phyloP scores from a whole-genome alignment of 2,888 invertebrate species.

The Drosophila ezoana region DNA sequence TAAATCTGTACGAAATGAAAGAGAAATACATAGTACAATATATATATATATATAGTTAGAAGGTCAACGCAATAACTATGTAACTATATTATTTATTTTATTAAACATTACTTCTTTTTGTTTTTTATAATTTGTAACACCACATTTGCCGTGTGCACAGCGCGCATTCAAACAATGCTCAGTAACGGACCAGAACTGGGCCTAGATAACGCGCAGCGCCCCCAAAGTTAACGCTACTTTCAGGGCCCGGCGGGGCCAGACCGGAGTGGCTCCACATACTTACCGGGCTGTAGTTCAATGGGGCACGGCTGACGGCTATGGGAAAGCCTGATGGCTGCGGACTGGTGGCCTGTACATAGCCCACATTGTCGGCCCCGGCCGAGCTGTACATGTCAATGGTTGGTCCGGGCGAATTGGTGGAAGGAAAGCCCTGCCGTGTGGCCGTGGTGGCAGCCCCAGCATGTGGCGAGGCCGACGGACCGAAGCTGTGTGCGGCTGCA shows the following conservation, averaged over 20 bases:
- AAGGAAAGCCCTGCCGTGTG: constrained; percentile 92
- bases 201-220: constrained; percentile 38
- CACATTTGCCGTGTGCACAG: constrained; percentile 6
- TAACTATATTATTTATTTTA: constrained; percentile 34
- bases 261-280: constrained; percentile 84
- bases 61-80: constrained; percentile 70
- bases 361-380: constrained; percentile 93
- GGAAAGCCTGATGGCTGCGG: constrained; percentile 98
- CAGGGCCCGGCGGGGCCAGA: not conserved
- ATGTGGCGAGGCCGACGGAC: constrained; percentile 93
- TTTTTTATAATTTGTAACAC: constrained; percentile 1
- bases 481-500: constrained; percentile 91
- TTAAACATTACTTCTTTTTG: constrained; percentile 13
- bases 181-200: constrained; percentile 42
- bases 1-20: constrained; percentile 83
- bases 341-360: constrained; percentile 98
- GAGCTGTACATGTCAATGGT: constrained; percentile 97
- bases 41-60: constrained; percentile 62
- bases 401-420: constrained; percentile 96
- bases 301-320: constrained; percentile 96
- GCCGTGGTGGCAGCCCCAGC: constrained; percentile 89
- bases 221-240: constrained; percentile 29
- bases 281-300: constrained; percentile 97
- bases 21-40: constrained; percentile 80
- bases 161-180: constrained; percentile 13